These are phyloP conservation scores for Drosophila biarmipes DNA, from an alignment of 1,140 invertebrate species.

Conservation along the genomic window DNA sequence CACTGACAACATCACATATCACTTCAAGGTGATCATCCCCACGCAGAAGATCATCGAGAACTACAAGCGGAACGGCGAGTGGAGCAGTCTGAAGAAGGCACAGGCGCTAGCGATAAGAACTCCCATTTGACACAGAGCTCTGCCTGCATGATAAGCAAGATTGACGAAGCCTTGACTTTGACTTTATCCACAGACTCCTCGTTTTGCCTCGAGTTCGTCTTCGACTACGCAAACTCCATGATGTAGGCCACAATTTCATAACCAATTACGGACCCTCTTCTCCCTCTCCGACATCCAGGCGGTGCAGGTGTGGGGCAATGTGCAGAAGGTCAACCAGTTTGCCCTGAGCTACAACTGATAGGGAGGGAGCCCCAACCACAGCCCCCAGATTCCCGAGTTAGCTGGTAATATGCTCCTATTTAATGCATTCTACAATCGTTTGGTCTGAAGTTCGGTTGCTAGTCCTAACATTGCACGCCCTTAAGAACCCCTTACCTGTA, in stretches of 20 bases:
- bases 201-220: conserved; percentile 72
- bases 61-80: conserved; percentile 68
- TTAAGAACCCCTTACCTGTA: conserved; percentile 15
- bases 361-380: conserved; percentile 9
- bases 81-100: conserved; percentile 66
- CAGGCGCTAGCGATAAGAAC: conserved; percentile 35
- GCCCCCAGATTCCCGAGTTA: conserved; percentile 42
- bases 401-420: conserved; percentile 3
- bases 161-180: conserved; percentile 32
- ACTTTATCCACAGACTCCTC: conserved; percentile 73
- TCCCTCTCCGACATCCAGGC: conserved; percentile 59
- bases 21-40: conserved; percentile 70
- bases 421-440: conserved; percentile 14
- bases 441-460: conserved; percentile 17
- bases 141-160: conserved; percentile 35
- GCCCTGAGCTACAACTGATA: conserved; percentile 62
- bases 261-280: conserved; percentile 51
- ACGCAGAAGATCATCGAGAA: conserved; percentile 69
- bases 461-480: conserved; percentile 25
- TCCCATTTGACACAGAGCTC: conserved; percentile 23
- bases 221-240: conserved; percentile 59
- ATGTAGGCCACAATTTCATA: conserved; percentile 64
- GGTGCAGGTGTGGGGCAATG: conserved; percentile 80
- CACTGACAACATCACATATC: conserved; percentile 76
- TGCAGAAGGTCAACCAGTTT: conserved; percentile 69